Conservation (phyloP, 2,113 vertebrate species). For the Sylvilagus bachmani region DNA sequence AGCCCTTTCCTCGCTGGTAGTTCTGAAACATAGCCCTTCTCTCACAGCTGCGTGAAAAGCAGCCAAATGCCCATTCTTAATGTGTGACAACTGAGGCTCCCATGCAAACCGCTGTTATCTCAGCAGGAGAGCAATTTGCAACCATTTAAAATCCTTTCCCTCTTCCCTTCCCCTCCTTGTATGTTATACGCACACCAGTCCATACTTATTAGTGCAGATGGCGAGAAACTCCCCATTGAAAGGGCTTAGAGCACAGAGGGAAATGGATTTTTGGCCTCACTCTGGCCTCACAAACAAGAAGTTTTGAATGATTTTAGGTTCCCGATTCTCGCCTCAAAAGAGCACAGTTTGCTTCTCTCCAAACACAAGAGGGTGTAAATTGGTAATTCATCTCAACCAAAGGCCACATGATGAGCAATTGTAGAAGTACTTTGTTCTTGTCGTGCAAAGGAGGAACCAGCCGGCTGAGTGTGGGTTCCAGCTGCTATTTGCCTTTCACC, state of each 20-base stretch:
- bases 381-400: slow-evolving; percentile 87
- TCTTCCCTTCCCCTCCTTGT: slow-evolving; percentile 69
- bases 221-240: slow-evolving; percentile 73
- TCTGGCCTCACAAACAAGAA: slow-evolving; percentile 81
- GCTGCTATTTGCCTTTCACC: slow-evolving; percentile 72
- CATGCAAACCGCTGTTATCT: slow-evolving; percentile 72
- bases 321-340: slow-evolving; percentile 82
- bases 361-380: slow-evolving; percentile 86
- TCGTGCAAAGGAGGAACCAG: slow-evolving; percentile 82
- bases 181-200: slow-evolving; percentile 74
- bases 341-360: slow-evolving; percentile 83
- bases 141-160: slow-evolving; percentile 78
- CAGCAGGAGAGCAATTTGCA: slow-evolving; percentile 84
- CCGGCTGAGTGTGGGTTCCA: slow-evolving; percentile 79
- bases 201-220: slow-evolving; percentile 83
- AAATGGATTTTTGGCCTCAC: slow-evolving; percentile 81
- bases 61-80: slow-evolving; percentile 83
- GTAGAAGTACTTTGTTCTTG: slow-evolving; percentile 83
- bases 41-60: slow-evolving; percentile 77
- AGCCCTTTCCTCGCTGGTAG: slow-evolving; percentile 42
- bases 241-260: slow-evolving; percentile 77
- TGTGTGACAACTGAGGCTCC: slow-evolving; percentile 79
- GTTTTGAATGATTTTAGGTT: slow-evolving; percentile 80
- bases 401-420: slow-evolving; percentile 87
- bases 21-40: slow-evolving; percentile 53